Evolutionary conservation across 1,140 invertebrate species (phyloP).

Genomic region (Apis florea): DNA sequence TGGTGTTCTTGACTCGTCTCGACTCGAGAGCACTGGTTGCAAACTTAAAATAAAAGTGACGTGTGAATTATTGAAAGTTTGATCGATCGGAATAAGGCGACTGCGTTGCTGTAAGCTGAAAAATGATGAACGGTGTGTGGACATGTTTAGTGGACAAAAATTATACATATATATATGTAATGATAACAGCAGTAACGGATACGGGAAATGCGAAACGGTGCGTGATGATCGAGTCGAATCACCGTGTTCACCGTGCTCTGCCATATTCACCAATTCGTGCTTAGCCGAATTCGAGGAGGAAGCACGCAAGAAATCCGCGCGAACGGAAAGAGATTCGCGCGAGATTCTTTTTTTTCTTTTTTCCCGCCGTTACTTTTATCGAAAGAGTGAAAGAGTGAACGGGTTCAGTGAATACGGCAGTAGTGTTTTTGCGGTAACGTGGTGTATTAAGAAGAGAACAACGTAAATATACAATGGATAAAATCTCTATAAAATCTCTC

Average conservation of each 20-base stretch:
- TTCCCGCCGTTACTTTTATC: constrained; percentile 46
- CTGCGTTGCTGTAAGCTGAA: constrained; percentile 14
- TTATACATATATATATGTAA: neutral
- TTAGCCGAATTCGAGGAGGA: neutral
- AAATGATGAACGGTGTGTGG: constrained; percentile 6
- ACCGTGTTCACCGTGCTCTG: constrained; percentile 57
- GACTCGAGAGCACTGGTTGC: neutral
- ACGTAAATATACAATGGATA: constrained; percentile 68
- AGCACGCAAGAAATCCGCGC: neutral
- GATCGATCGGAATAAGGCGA: neutral
- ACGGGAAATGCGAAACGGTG: constrained; percentile 26
- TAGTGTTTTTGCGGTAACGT: constrained; percentile 71
- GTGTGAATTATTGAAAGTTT: neutral
- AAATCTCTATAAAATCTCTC: constrained; percentile 37
- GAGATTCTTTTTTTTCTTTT: neutral
- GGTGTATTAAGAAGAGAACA: constrained; percentile 72
- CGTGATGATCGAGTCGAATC: constrained; percentile 23
- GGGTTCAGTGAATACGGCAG: constrained; percentile 77
- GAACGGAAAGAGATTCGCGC: constrained; percentile 2
- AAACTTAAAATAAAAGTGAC: neutral
- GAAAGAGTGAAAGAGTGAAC: constrained; percentile 52
- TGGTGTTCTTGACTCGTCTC: neutral
- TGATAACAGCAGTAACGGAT: constrained; percentile 43
- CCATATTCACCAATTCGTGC: constrained; percentile 70
- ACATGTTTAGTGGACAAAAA: constrained; percentile 7